These are phyloP conservation scores for Centropyge bicolor DNA, from an alignment of 2,797 vertebrate genomes.

Conservation along the genomic window DNA sequence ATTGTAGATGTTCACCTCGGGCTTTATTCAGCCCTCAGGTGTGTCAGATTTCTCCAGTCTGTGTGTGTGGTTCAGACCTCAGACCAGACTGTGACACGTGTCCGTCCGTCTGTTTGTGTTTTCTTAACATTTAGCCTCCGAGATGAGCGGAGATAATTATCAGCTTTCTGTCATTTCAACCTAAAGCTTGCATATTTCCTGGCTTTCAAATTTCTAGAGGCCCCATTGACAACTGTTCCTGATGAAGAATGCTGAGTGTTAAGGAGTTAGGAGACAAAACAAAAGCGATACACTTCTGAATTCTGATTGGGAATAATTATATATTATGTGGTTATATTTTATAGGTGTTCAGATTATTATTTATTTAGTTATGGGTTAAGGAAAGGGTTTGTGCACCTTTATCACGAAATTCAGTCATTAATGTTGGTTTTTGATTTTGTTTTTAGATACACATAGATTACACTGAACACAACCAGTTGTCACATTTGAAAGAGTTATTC, in stretches of 20 bases:
- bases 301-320: background rate
- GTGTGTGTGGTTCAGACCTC: constrained; percentile 17
- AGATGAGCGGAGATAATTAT: constrained; percentile 34
- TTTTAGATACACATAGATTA: too few relatives aligned
- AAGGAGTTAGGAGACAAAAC: too few relatives aligned
- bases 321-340: too few relatives aligned
- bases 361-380: too few relatives aligned
- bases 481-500: too few relatives aligned
- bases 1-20: constrained; percentile 55
- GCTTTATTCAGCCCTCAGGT: constrained; percentile 12
- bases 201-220: background rate
- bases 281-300: background rate
- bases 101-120: constrained; percentile 19
- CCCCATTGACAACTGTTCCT: background rate
- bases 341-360: too few relatives aligned
- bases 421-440: background rate
- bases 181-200: background rate
- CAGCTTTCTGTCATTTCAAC: background rate
- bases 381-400: background rate
- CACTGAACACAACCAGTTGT: too few relatives aligned
- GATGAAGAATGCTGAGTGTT: background rate
- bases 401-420: too few relatives aligned
- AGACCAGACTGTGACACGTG: background rate
- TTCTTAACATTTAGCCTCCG: constrained; percentile 32
- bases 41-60: constrained; percentile 24